Evolutionary conservation across 2,797 vertebrate species (phyloP).

Genomic region (Centropyge bicolor): DNA sequence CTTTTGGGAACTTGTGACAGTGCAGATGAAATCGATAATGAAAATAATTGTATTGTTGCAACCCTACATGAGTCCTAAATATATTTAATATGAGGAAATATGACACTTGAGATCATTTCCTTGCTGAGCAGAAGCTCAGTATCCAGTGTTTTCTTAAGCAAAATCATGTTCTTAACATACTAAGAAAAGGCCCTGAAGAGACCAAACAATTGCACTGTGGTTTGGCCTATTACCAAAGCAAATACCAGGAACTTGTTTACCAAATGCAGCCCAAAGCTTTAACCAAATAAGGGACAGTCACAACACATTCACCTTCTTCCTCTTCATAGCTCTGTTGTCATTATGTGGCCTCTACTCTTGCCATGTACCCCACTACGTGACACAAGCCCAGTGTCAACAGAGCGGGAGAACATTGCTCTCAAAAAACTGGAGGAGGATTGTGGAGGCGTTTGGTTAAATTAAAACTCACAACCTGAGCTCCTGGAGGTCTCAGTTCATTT

Average conservation of each 20-base stretch:
- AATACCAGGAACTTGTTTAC: slow-evolving; percentile 1
- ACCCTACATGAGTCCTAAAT: neutral
- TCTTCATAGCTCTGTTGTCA: slow-evolving; percentile 4
- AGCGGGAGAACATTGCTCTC: slow-evolving; percentile 21
- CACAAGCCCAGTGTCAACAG: slow-evolving; percentile 29
- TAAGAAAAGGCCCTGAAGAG: neutral
- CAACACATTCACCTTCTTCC: neutral
- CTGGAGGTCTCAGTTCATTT: neutral
- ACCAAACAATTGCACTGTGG: accelerated
- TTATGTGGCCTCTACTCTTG: neutral
- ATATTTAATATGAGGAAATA: neutral
- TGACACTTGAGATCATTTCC: neutral
- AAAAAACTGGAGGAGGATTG: neutral
- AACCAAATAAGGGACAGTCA: slow-evolving; percentile 3
- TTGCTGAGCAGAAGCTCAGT: neutral
- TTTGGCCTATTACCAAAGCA: neutral
- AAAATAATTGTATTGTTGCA: neutral
- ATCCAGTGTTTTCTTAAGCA: neutral
- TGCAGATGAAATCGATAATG: neutral
- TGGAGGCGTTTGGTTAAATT: neutral
- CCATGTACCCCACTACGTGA: slow-evolving; percentile 3
- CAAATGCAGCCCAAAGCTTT: neutral
- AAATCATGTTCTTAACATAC: neutral
- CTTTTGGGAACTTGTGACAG: neutral
- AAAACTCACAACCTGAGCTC: neutral